Base-by-base conservation (phyloP, 2,113 vertebrate genomes). In the Boulengerochromis microlepis region DNA sequence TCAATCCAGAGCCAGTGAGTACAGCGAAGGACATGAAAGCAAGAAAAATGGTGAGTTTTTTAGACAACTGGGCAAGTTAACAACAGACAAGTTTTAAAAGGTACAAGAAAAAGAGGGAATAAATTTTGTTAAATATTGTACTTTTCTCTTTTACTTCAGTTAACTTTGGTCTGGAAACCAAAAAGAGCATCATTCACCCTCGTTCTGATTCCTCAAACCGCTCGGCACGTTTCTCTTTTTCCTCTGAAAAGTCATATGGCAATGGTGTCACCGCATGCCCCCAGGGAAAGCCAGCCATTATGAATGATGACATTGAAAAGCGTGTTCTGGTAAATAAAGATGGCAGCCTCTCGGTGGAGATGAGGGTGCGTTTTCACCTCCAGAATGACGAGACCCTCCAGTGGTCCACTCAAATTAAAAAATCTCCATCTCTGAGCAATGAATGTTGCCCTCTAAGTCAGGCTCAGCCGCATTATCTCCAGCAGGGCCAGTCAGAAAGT, bases 321-420 rank as follows among this genome's bases (percentile, higher is more conserved):
- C 95, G 96, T 1, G 97, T 98, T 3, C 90, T 96, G 0, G 89
- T 98, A 84, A 98, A 98, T 38, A 97, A 98, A 89, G 98, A 98
- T 0, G 98, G 98, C 29, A 98, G 98, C 92, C 93, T 99, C 7
- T 98, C 98, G 0, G 97, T 99, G 3, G 98, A 99, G 95, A 99
- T 99, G 98, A 98, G 95, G 81, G 97, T 99, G 3, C 97, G 97
- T 6, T 97, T 99, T 92, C 97, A 95, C 19, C 93, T 99, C 31
- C 95, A 96, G 0, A 97, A 96, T 0, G 96, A 98, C 0, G 97
- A 99, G 84, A 95, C 95, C 1, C 85, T 97, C 13, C 96, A 96
- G 31, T 97, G 97, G 97, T 97, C 98, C 16, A 98, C 97, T 0
- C 96, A 97, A 80, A 96, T 97, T n/a, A 96, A 96, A 50, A 96